Conservation (phyloP, 92 coral and sea anemone genomes). For the Epizoanthus ramosus region DNA sequence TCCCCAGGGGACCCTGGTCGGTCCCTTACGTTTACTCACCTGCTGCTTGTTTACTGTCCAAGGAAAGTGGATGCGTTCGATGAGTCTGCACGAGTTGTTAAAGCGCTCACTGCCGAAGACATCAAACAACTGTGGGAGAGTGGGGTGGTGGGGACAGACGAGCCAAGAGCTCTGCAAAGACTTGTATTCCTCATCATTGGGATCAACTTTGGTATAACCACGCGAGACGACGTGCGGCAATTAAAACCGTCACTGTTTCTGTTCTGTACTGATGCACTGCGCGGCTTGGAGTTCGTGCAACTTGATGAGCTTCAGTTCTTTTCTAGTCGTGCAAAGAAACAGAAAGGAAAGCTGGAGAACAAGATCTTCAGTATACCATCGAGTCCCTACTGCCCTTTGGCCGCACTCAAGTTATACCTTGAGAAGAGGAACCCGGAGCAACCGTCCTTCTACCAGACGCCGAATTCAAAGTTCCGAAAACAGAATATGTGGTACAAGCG, state of each 20-base stretch:
- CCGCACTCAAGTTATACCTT: slow-evolving; percentile 75
- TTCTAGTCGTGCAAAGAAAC: slow-evolving; percentile 43
- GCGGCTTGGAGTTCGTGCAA: slow-evolving; percentile 67
- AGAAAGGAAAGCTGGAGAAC: slow-evolving; percentile 53
- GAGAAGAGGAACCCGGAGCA: slow-evolving; percentile 67
- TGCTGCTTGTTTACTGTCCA: background rate
- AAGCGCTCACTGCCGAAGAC: slow-evolving; percentile 67
- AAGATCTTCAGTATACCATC: slow-evolving; percentile 79
- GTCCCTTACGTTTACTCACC: too few species aligned
- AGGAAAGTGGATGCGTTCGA: slow-evolving; percentile 34
- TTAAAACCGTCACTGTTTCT: slow-evolving; percentile 73
- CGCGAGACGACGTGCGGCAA: slow-evolving; percentile 73
- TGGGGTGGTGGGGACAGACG: slow-evolving; percentile 75
- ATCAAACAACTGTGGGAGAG: slow-evolving; percentile 71
- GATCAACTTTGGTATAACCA: slow-evolving; percentile 82
- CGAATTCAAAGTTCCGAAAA: slow-evolving; percentile 72
- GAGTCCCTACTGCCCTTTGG: slow-evolving; percentile 74
- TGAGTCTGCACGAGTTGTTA: slow-evolving; percentile 46
- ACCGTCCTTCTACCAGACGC: slow-evolving; percentile 78
- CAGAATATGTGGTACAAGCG: slow-evolving; percentile 82
- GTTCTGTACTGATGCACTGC: slow-evolving; percentile 68
- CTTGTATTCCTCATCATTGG: slow-evolving; percentile 75
- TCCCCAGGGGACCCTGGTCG: too few species aligned
- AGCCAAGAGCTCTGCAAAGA: slow-evolving; percentile 76
- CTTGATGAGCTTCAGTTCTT: slow-evolving; percentile 56